A percentile compares a stretch with the other conserved stretches of the same genome.
Conservation (phyloP, 2,797 vertebrate genomes). For the Aldrovandia affinis region DNA sequence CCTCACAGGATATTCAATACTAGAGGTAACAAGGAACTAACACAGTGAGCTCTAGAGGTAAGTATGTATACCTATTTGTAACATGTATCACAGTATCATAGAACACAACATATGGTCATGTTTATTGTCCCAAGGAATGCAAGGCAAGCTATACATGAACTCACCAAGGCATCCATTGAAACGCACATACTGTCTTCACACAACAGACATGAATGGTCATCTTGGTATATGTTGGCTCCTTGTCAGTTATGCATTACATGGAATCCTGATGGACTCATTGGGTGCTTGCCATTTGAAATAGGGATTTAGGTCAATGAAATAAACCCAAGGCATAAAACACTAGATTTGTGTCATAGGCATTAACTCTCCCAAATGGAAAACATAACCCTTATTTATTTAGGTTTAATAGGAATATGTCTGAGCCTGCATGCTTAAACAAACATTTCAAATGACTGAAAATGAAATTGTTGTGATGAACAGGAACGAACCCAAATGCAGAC, state of each 20-base stretch:
- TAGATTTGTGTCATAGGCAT: neutral
- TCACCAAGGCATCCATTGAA: too few species aligned
- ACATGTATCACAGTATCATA: too few species aligned
- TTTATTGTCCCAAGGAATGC: too few species aligned
- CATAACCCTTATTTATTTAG: neutral
- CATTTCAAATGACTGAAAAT: neutral
- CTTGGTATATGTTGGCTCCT: neutral
- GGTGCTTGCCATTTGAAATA: conserved; percentile 4
- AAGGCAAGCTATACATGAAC: too few species aligned
- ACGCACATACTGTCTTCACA: too few species aligned
- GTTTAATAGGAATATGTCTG: neutral
- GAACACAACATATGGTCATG: too few species aligned
- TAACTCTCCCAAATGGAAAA: neutral
- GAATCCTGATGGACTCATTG: neutral
- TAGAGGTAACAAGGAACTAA: too few species aligned
- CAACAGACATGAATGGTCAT: neutral
- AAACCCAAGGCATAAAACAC: neutral
- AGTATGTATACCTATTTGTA: too few species aligned
- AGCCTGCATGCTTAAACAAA: neutral
- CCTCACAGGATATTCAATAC: too few species aligned
- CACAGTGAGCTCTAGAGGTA: too few species aligned
- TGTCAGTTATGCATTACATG: neutral
- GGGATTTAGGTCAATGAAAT: conserved; percentile 7
- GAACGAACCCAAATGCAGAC: too few species aligned
- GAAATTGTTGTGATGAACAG: too few species aligned